phyloP scores from a whole-genome alignment of 2,113 vertebrate genomes.

The Xiphorhynchus elegans region DNA sequence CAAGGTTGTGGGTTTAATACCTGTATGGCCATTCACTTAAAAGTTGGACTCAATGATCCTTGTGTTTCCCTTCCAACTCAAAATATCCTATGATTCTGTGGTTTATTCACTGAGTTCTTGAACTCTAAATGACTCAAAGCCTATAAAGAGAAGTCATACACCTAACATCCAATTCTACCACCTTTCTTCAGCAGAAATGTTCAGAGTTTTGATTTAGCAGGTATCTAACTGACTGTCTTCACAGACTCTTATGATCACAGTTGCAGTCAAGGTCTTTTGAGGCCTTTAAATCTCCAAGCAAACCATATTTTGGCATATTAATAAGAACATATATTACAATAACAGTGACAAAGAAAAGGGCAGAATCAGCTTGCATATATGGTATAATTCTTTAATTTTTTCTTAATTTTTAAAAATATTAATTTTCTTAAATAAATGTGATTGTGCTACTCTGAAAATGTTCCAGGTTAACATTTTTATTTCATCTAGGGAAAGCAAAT shows the following conservation, averaged over 20 bases:
- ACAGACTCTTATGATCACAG: no score
- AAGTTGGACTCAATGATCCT: no score
- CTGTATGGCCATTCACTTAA: no score
- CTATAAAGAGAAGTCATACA: neutral
- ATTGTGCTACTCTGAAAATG: neutral
- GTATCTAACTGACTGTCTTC: neutral
- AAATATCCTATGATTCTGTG: no score
- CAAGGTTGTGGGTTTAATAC: no score
- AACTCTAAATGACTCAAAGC: neutral
- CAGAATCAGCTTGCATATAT: neutral
- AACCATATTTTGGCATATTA: neutral
- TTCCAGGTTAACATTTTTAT: neutral
- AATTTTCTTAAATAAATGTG: neutral
- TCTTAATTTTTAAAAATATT: neutral
- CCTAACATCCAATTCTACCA: neutral
- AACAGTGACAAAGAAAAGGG: neutral
- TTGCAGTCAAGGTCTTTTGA: neutral
- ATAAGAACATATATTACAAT: neutral
- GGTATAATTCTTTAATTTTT: neutral
- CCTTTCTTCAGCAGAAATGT: neutral
- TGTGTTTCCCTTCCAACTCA: no score
- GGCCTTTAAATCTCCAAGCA: neutral
- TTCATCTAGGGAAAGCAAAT: neutral
- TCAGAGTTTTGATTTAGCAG: neutral
- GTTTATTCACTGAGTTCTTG: neutral